A percentile compares a stretch with the other conserved stretches of the same genome.
Evolutionary conservation across 2,888 invertebrate species (phyloP).

Genomic region (Subacronicta megacephala): DNA sequence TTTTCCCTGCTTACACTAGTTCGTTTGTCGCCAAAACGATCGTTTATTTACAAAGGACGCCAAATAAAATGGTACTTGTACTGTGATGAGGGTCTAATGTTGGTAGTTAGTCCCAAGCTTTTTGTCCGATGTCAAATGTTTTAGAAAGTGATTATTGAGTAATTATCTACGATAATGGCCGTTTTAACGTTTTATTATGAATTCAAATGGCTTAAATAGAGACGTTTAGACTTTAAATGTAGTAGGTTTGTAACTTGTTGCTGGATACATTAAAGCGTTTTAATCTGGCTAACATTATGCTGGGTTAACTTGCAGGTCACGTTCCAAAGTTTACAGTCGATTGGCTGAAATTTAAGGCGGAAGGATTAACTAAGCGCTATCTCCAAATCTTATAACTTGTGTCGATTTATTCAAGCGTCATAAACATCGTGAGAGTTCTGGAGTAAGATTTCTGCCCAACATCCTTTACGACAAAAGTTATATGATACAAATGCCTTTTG

Average conservation of each 20-base stretch:
- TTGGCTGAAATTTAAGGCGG: conserved; percentile 34
- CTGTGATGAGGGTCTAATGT: conserved; percentile 61
- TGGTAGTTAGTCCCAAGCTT: conserved; percentile 52
- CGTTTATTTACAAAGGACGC: conserved; percentile 58
- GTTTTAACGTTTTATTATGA: conserved; percentile 44
- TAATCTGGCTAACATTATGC: conserved; percentile 34
- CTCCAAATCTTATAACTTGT: conserved; percentile 38
- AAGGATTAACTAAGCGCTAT: conserved; percentile 44
- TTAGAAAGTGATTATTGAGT: conserved; percentile 56
- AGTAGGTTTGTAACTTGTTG: conserved; percentile 51
- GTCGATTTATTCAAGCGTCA: conserved; percentile 41
- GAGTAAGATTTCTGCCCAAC: conserved; percentile 39
- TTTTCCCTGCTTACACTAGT: conserved; percentile 68
- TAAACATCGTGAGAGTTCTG: conserved; percentile 27
- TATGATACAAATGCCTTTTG: conserved; percentile 39
- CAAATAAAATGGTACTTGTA: conserved; percentile 52
- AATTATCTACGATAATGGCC: conserved; percentile 45
- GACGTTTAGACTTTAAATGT: conserved; percentile 22
- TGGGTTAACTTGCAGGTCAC: conserved; percentile 40
- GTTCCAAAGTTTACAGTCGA: conserved; percentile 39
- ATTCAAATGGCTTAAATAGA: conserved; percentile 36
- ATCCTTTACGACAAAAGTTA: conserved; percentile 13
- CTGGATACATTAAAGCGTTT: conserved; percentile 29
- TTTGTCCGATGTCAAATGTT: conserved; percentile 54
- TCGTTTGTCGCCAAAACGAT: conserved; percentile 59